Conservation (phyloP, 1,140 invertebrate species). For the Drosophila funebris region DNA sequence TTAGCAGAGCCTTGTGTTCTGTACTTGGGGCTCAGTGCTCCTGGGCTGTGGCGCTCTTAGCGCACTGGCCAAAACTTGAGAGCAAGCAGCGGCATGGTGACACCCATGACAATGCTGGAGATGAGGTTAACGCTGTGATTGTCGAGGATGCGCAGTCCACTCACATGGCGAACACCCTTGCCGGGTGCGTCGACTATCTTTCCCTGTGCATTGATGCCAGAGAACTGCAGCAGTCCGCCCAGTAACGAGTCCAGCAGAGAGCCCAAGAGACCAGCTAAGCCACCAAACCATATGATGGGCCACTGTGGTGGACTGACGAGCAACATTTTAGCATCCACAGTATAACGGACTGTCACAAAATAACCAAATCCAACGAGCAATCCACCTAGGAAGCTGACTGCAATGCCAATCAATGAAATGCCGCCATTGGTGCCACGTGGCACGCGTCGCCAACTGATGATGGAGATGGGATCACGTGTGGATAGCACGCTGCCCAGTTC, state of each 20-base stretch:
- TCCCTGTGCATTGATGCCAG: conserved; percentile 89
- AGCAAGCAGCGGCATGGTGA: conserved; percentile 89
- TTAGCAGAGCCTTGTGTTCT: neutral
- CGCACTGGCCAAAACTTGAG: conserved; percentile 87
- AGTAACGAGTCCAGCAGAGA: conserved; percentile 93
- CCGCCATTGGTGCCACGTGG: conserved; percentile 94
- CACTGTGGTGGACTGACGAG: conserved; percentile 90
- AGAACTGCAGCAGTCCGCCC: conserved; percentile 94
- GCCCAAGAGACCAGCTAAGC: conserved; percentile 90
- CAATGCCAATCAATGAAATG: conserved; percentile 88
- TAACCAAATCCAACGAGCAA: conserved; percentile 89
- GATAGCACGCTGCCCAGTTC: conserved; percentile 93
- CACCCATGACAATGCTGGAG: conserved; percentile 90
- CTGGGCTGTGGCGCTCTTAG: conserved; percentile 15
- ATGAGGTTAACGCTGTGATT: conserved; percentile 96
- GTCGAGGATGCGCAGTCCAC: conserved; percentile 91
- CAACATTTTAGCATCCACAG: conserved; percentile 86
- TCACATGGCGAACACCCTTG: conserved; percentile 89
- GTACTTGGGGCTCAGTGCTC: neutral
- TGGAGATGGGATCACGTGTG: conserved; percentile 88
- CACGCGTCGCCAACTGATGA: conserved; percentile 90
- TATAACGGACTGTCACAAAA: conserved; percentile 88
- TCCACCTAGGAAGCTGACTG: conserved; percentile 91
- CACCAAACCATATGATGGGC: conserved; percentile 90
- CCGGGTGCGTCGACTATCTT: conserved; percentile 90